Evolutionary conservation across 2,113 vertebrate species (phyloP).

Genomic region (Tursiops truncatus): DNA sequence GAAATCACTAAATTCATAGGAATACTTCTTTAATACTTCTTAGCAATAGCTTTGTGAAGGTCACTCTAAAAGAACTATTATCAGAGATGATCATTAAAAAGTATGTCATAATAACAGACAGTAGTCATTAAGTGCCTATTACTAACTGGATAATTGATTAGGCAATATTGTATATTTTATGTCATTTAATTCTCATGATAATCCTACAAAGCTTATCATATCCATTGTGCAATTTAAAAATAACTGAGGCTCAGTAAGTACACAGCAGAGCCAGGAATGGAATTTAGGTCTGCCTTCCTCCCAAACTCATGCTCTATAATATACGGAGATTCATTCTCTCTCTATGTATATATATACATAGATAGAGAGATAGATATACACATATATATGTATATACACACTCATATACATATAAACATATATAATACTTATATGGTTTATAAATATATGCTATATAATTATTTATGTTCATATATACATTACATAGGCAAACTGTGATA

Average conservation of each 20-base stretch:
- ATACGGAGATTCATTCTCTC: not conserved
- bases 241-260: not conserved
- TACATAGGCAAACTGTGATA: not conserved
- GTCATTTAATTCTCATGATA: not conserved
- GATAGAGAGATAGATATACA: not conserved
- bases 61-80: not conserved
- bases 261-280: not conserved
- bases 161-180: not conserved
- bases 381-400: not conserved
- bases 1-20: not conserved
- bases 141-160: not conserved
- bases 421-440: not conserved
- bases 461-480: not conserved
- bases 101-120: not conserved
- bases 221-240: not conserved
- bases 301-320: not conserved
- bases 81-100: not conserved
- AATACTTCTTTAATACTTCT: conserved; percentile 17
- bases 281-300: not conserved
- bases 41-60: not conserved
- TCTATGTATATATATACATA: fast-evolving
- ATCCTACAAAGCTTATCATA: not conserved
- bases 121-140: not conserved
- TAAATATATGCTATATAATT: not conserved
- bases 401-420: not conserved